Evolutionary conservation across 2,888 invertebrate genomes (phyloP), one percentile per base, ranked within the genome.

Genomic region (Catocala nupta): DNA sequence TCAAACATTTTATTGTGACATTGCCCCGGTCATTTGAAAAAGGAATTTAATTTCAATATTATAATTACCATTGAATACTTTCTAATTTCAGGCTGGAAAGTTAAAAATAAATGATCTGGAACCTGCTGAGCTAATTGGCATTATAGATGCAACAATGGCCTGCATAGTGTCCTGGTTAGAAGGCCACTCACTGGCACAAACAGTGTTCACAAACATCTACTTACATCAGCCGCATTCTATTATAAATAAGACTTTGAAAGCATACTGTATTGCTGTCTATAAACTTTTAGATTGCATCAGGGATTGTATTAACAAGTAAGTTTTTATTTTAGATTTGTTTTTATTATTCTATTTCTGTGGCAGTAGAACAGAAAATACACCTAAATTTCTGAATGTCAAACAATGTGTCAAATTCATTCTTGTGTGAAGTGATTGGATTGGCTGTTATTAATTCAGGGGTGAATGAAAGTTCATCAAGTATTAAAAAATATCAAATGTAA

Each of bases 81-180:
- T 51, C 12, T 52, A 49, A 59, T 94, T 92, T 70, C 85, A 97
- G 96, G 96, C 96, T 75, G 97, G 97, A 5, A 95, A 96, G 70
- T 89, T 98, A 48, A 98, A 97, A 90, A 92, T 98, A 71, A 96
- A 96, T 63, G 95, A 96, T 70, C 89, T 99, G 51, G 96, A 96
- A 42, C 95, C 96, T 44, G 94, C 95, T 55, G 99, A 99, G 91
- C 91, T 98, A 56, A 98, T 99, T 76, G 98, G 98, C 42, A 97
- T 99, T 43, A 98, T 99, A 78, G 99, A 99, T 94, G 97, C 98
- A 0, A 97, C 99, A 6, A 96, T 98, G 83, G 97, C 99, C 0
- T 98, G 99, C 85, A 95, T 99, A 77, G 99, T 99, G 0, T 99
- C 99, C 0, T 99, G 99, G 99, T 89, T 99, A 12, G 99, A 99